A percentile compares a stretch with the other conserved stretches of the same genome.
phyloP scores from a whole-genome alignment of 2,888 invertebrate species.

The Pyrocoelia pectoralis region DNA sequence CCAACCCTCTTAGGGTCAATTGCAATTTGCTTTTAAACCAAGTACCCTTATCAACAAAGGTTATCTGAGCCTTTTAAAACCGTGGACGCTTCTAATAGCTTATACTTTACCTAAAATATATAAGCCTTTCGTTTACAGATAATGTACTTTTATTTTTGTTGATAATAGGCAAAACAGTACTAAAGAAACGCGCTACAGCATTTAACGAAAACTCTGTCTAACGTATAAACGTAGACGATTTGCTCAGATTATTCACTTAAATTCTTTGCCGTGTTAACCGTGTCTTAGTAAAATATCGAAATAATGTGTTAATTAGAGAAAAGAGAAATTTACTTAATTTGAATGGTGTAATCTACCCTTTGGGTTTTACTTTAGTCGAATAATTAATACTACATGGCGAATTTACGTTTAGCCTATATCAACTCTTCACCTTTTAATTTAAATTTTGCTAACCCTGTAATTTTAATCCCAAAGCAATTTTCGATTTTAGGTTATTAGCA shows the following conservation, averaged over 20 bases:
- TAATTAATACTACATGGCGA: constrained; percentile 5
- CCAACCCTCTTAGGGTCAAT: constrained; percentile 46
- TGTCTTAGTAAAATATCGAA: neutral
- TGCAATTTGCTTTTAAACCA: constrained; percentile 44
- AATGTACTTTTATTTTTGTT: constrained; percentile 15
- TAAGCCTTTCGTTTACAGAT: constrained; percentile 12
- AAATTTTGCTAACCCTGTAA: neutral
- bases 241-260: no score
- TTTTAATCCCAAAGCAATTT: constrained; percentile 1
- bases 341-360: constrained; percentile 7
- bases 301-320: neutral
- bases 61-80: constrained; percentile 37
- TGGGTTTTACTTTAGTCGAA: constrained; percentile 1
- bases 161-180: neutral
- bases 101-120: constrained; percentile 29
- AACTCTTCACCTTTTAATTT: constrained; percentile 1
- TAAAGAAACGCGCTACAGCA: neutral
- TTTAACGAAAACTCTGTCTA: no score
- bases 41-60: constrained; percentile 42
- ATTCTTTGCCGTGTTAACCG: no score
- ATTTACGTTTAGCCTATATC: constrained; percentile 1
- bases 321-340: neutral
- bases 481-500: constrained; percentile 1
- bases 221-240: no score
- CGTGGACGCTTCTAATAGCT: constrained; percentile 32